Percentiles rank a stretch among this genome's conserved stretches.
Conservation (phyloP, 2,797 vertebrate species). For the Pangasius mekongensis region DNA sequence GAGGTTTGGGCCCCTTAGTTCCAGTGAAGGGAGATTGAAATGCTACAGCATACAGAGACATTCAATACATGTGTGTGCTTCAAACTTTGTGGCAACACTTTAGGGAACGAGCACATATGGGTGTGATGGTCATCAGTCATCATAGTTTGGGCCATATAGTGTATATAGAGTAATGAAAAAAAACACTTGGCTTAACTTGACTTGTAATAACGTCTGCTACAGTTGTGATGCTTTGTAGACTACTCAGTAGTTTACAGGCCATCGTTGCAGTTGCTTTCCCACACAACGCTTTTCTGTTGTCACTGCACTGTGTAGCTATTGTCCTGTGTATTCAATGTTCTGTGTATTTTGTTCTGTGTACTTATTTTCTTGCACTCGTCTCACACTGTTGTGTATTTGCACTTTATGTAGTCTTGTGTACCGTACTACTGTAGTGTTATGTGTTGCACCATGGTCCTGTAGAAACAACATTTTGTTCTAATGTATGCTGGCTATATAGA, state of each 20-base stretch:
- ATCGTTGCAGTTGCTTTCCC: not conserved
- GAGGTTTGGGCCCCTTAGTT: not conserved
- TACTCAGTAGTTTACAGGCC: not conserved
- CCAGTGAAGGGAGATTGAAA: not conserved
- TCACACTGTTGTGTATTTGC: not conserved
- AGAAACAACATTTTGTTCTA: not conserved
- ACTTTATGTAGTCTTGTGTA: not conserved
- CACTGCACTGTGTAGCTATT: not conserved
- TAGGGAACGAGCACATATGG: not conserved
- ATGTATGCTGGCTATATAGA: not conserved
- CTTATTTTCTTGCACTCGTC: not conserved
- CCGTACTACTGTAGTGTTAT: not conserved
- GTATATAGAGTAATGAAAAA: not conserved
- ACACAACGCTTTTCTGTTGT: not conserved
- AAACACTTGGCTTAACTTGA: not conserved
- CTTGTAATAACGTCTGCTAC: not conserved
- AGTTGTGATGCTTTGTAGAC: not conserved
- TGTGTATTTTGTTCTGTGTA: not conserved
- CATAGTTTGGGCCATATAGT: not conserved
- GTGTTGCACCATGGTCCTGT: not conserved
- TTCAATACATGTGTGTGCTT: not conserved
- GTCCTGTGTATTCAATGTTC: not conserved
- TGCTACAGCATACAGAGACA: not conserved
- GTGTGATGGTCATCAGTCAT: not conserved
- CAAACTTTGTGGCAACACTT: not conserved